Conservation (phyloP, 2,113 vertebrate species). For the Zosterops japonicus region DNA sequence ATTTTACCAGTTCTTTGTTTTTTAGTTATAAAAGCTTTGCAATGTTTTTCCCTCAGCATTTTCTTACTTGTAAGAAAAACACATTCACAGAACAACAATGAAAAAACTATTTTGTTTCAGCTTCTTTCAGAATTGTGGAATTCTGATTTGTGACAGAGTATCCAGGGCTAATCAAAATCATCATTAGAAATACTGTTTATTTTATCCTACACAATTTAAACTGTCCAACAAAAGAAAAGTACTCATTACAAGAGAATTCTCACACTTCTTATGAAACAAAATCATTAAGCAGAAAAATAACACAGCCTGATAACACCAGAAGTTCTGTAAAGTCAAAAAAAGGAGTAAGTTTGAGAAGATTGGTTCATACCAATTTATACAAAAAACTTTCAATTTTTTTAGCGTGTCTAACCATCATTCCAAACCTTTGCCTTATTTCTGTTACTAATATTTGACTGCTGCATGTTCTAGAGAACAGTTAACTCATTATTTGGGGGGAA, state of each 20-base stretch:
- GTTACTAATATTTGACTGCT: not conserved
- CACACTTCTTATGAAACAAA: not conserved
- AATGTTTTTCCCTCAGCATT: not conserved
- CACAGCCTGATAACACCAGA: not conserved
- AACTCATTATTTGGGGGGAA: not conserved
- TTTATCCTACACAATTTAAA: not conserved
- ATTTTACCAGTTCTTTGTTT: not conserved
- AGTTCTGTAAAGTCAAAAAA: not conserved
- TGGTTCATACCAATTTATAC: not conserved
- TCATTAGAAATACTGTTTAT: not conserved
- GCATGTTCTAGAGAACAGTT: not conserved
- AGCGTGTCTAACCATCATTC: not conserved
- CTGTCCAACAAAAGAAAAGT: not conserved
- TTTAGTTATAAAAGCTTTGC: not conserved
- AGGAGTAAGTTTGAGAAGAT: rapidly evolving
- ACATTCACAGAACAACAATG: not conserved
- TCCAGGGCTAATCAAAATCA: not conserved
- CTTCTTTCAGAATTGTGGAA: not conserved
- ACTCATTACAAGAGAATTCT: not conserved
- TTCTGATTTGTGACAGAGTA: not conserved
- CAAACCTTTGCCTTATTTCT: not conserved
- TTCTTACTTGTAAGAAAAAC: not conserved
- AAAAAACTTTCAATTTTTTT: not conserved
- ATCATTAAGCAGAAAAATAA: not conserved
- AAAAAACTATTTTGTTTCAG: not conserved